Evolutionary conservation across 2,113 vertebrate genomes (phyloP), one percentile per base, ranked within the genome.

Genomic region (Pogonocichla stellata): DNA sequence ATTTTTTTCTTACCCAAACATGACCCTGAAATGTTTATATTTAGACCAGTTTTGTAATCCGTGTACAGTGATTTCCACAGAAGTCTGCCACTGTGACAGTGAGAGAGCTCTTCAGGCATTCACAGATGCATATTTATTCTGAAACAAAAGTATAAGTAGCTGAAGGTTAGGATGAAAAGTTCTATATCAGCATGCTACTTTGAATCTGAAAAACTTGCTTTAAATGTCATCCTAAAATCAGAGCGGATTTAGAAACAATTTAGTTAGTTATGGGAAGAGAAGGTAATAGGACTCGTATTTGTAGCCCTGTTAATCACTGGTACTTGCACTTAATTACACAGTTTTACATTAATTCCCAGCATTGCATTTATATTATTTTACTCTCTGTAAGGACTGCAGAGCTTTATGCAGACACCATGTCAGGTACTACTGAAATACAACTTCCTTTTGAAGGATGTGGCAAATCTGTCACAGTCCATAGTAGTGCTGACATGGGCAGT

Each of bases 181-280:
- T 82, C 47, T 81, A 4, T 80, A 54, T 38, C 42, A 84, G 24
- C 22, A 43, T 75, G 45, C 33, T 94, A 43, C 29, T 94, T 69
- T 70, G 29, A 85, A 66, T 80, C 47, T 82, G 66, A 77, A 94
- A 92, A 86, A 28, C 51, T 71, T 56, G 31, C 62, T 94, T 80
- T 87, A 86, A 80, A 77, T 4, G 23, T 70, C 45, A 66, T 51
- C 50, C 74, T 88, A 64, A 89, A 91, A 92, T 93, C 51, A 91
- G 51, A 70, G 26, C 22, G 88, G 66, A 72, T 89, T 96, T 86
- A 85, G 86, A 96, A 94, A 83, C 60, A 72, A n/a, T 80, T 92
- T 89, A 78, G 58, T 93, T 91, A 94, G 91, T 93, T 92, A 70
- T 34, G n/a, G 81, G 79, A 93, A 54, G 72, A 95, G 79, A 93